Conservation (phyloP, 1,140 invertebrate genomes). For the Atta texana region DNA sequence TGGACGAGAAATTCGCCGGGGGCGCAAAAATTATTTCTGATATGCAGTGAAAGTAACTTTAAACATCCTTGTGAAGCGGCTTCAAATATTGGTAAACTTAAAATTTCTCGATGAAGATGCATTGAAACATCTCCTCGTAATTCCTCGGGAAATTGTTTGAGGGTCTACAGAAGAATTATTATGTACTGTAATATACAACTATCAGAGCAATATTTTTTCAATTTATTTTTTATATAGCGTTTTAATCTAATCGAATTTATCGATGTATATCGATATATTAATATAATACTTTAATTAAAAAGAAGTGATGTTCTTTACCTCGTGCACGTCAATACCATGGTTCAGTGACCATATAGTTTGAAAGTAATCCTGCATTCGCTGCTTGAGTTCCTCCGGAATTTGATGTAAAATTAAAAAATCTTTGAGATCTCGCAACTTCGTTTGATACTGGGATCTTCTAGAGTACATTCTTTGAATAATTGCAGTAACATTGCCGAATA, state of each 20-base stretch:
- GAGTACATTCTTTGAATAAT: conserved; percentile 99
- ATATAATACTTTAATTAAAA: conserved; percentile 14
- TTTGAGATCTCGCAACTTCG: conserved; percentile 98
- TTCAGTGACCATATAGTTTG: conserved; percentile 99
- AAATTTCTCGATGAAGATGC: conserved; percentile 97
- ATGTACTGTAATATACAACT: background rate
- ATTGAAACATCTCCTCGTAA: conserved; percentile 97
- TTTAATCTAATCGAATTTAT: background rate
- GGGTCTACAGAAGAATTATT: conserved; percentile 89
- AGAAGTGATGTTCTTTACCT: conserved; percentile 87
- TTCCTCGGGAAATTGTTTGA: conserved; percentile 98
- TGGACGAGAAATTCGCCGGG: conserved; percentile 99
- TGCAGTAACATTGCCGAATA: conserved; percentile 99
- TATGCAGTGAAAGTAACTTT: conserved; percentile 95
- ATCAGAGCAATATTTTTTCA: background rate
- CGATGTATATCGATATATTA: background rate
- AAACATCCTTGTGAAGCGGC: conserved; percentile 96
- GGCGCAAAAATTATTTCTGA: conserved; percentile 96
- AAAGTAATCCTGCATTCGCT: conserved; percentile 99
- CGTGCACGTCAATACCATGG: conserved; percentile 99
- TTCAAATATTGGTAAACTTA: conserved; percentile 97
- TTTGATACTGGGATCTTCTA: conserved; percentile 98
- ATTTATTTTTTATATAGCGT: background rate
- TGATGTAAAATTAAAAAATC: conserved; percentile 98
- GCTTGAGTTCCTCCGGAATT: conserved; percentile 97